These are phyloP conservation scores for Melinaea marsaeus DNA, from an alignment of 2,888 invertebrate genomes.

Conservation along the genomic window DNA sequence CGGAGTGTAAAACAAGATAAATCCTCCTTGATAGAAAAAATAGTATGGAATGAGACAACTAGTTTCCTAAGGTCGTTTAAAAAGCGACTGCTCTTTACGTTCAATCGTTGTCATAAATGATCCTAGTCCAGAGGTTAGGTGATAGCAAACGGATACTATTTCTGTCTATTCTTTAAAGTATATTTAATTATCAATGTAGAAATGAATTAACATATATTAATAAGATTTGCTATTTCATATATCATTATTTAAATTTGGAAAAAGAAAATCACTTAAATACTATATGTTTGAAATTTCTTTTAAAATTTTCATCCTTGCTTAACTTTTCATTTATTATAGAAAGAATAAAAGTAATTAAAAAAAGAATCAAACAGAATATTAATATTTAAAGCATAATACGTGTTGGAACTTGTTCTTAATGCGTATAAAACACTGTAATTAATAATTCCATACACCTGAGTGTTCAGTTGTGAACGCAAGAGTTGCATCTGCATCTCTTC, in stretches of 20 bases:
- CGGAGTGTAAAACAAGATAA: constrained; percentile 18
- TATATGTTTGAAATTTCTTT: too few species aligned
- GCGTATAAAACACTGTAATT: constrained; percentile 22
- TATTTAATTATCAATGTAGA: constrained; percentile 8
- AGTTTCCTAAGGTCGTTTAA: constrained; percentile 35
- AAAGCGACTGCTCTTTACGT: constrained; percentile 34
- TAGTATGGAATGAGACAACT: constrained; percentile 29
- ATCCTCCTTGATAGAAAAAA: constrained; percentile 22
- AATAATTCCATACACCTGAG: constrained; percentile 29
- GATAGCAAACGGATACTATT: constrained; percentile 27
- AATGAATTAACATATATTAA: constrained; percentile 12
- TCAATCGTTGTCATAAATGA: constrained; percentile 33
- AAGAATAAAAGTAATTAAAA: too few species aligned
- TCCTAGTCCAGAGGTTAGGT: constrained; percentile 30
- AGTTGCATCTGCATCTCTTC: constrained; percentile 32
- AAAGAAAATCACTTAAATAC: too few species aligned
- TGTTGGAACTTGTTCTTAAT: constrained; percentile 14
- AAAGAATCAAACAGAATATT: too few species aligned
- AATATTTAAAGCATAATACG: neutral
- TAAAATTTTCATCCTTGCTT: too few species aligned
- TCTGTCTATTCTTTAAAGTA: too few species aligned
- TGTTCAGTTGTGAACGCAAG: constrained; percentile 16
- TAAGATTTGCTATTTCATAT: too few species aligned
- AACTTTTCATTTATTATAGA: too few species aligned
- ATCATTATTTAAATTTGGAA: too few species aligned